Base-by-base conservation (phyloP, 1,140 invertebrate genomes). In the Epicauta chinensis region DNA sequence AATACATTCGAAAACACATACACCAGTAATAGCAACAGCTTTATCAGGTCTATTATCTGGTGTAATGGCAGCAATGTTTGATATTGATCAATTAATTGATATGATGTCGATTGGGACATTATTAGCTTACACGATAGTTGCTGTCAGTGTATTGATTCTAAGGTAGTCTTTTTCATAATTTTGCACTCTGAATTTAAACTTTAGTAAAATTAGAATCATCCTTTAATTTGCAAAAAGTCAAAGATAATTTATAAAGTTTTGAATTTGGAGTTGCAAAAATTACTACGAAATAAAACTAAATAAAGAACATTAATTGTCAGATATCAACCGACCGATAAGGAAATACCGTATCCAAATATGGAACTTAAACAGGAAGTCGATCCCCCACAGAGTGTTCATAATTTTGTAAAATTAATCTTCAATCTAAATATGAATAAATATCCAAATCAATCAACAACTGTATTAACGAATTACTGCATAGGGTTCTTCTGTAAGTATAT, bases 91-190 rank as follows among this genome's bases (percentile, higher is more conserved):
- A 65, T 73, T 97, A 15, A 90, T 96, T 9, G 88, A 93, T 61
- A 92, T 97, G 85, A 91, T 97, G 82, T 94, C 91, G 0, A 96
- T 97, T 60, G 93, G 93, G 44, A 97, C 93, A 0, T 71, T 97
- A 0, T 73, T 97, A 38, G 93, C 93, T 0, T 97, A 96, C 67
- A 89, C 91, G 7, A 85, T 97, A 35, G 93, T 97, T 0, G 87
- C 91, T 10, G 78, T 89, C 32, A 94, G 88, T 55, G 90, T 97
- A 1, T 77, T 95, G 10, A 78, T 96, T 54, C 75, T 97, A 1
- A 81, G 86, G 79, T 89, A 80, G 4, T 30, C 29, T 30, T n/a
- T n/a, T n/a, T n/a, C n/a, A n/a, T n/a, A n/a, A n/a, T n/a, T n/a
- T n/a, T n/a, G n/a, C n/a, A n/a, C n/a, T n/a, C n/a, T n/a, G n/a